A percentile compares a stretch with the other conserved stretches of the same genome.
These are phyloP conservation scores for Cyprinodon tularosa DNA, from an alignment of 2,113 vertebrate species.

Conservation along the genomic window DNA sequence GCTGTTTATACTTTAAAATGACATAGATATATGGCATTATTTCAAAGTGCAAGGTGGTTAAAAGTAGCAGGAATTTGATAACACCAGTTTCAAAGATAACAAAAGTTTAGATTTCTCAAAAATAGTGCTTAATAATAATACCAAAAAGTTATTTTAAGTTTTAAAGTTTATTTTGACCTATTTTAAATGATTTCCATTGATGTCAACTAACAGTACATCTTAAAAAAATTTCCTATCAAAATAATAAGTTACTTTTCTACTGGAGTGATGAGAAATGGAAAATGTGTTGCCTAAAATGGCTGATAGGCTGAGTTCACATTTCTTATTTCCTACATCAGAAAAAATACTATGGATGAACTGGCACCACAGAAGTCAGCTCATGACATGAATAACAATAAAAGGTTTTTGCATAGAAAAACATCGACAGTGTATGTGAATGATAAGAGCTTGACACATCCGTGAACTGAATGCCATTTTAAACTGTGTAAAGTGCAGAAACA, in stretches of 20 bases:
- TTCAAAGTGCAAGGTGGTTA: not conserved
- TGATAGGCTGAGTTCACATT: constrained; percentile 22
- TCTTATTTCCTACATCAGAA: constrained; percentile 11
- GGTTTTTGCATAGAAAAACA: constrained; percentile 78
- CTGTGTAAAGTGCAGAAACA: constrained; percentile 68
- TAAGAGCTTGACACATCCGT: constrained; percentile 35
- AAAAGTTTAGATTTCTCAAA: constrained; percentile 1
- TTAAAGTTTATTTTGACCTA: constrained; percentile 24
- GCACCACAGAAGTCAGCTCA: not conserved
- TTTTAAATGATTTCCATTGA: constrained; percentile 39
- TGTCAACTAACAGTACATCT: constrained; percentile 52
- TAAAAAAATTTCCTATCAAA: constrained; percentile 55
- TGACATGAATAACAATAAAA: constrained; percentile 33
- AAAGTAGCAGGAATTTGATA: not conserved
- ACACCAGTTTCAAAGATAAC: constrained; percentile 3
- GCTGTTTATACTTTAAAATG: not conserved
- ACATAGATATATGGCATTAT: not conserved
- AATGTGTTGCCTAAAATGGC: constrained; percentile 38
- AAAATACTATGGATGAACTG: constrained; percentile 21
- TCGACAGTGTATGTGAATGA: constrained; percentile 43
- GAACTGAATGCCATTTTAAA: constrained; percentile 46
- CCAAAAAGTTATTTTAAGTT: constrained; percentile 6
- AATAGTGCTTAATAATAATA: not conserved
- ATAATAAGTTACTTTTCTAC: constrained; percentile 23
- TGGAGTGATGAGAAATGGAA: constrained; percentile 52